Evolutionary conservation across 2,888 invertebrate genomes (phyloP).

Genomic region (Ligdia adustata): DNA sequence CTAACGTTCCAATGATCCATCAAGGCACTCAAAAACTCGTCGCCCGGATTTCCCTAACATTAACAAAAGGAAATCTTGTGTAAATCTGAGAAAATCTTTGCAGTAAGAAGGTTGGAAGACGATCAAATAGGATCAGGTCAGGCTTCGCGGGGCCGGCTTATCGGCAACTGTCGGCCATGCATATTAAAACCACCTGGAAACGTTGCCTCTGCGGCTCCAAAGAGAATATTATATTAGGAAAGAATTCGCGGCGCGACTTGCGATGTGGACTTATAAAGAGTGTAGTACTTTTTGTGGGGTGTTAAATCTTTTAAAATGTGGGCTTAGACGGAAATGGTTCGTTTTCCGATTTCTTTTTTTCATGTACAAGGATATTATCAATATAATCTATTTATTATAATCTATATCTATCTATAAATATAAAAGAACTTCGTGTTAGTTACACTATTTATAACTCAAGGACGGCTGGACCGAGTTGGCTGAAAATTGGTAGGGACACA

Average conservation of each 20-base stretch:
- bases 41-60: slow-evolving; percentile 30
- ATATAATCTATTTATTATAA: too few species aligned
- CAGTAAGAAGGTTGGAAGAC: slow-evolving; percentile 48
- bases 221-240: slow-evolving; percentile 62
- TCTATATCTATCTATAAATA: too few species aligned
- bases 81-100: slow-evolving; percentile 58
- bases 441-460: too few species aligned
- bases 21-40: slow-evolving; percentile 13
- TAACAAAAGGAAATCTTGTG: slow-evolving; percentile 44
- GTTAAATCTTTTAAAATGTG: too few species aligned
- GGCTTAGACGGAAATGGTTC: too few species aligned
- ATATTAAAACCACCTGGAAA: slow-evolving; percentile 67
- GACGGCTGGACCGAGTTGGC: too few species aligned
- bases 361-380: too few species aligned
- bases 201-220: slow-evolving; percentile 44
- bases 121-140: slow-evolving; percentile 71
- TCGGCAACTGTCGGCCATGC: slow-evolving; percentile 65
- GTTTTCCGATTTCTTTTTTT: too few species aligned
- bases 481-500: too few species aligned
- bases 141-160: slow-evolving; percentile 66
- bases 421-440: too few species aligned
- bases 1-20: slow-evolving; percentile 1
- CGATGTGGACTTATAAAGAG: not conserved
- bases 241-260: slow-evolving; percentile 13
- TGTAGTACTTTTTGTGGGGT: not conserved